phyloP scores from a whole-genome alignment of 2,113 vertebrate species.

The Ascaphus truei region DNA sequence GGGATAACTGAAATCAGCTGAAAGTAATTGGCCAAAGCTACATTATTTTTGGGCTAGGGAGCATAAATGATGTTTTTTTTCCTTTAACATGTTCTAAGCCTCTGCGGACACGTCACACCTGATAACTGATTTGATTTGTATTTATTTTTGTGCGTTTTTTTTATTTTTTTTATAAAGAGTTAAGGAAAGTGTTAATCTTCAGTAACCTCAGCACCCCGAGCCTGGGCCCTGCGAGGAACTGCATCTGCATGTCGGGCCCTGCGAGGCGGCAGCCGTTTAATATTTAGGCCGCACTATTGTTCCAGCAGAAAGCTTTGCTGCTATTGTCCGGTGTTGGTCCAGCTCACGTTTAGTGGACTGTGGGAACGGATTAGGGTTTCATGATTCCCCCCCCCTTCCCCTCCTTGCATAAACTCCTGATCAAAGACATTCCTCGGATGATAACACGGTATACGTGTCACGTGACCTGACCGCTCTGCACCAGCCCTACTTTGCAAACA shows the following conservation, averaged over 20 bases:
- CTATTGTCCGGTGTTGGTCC: slow-evolving; percentile 73
- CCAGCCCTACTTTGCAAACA: slow-evolving; percentile 62
- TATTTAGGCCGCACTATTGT: slow-evolving; percentile 60
- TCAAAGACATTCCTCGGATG: slow-evolving; percentile 87
- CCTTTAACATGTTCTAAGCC: too few relatives aligned
- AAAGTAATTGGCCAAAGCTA: too few relatives aligned
- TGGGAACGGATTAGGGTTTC: slow-evolving; percentile 88
- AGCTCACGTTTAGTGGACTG: slow-evolving; percentile 74
- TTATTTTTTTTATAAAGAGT: too few relatives aligned
- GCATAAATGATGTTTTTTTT: too few relatives aligned
- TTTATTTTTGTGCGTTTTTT: too few relatives aligned
- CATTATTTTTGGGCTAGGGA: too few relatives aligned
- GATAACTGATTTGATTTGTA: too few relatives aligned
- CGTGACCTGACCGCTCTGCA: slow-evolving; percentile 58
- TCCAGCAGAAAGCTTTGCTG: slow-evolving; percentile 56
- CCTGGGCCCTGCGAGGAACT: slow-evolving; percentile 26
- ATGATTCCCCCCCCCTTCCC: slow-evolving; percentile 55
- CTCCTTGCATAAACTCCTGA: slow-evolving; percentile 72
- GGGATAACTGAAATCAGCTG: too few relatives aligned
- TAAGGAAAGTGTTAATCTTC: slow-evolving; percentile 37
- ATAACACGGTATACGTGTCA: slow-evolving; percentile 74
- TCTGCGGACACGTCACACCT: too few relatives aligned
- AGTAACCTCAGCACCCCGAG: slow-evolving; percentile 39
- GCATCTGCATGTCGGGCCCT: slow-evolving; percentile 49
- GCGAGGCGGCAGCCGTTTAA: slow-evolving; percentile 61